Percentiles rank a stretch among this genome's conserved stretches.
Evolutionary conservation across 35 echinoderm and acorn worm genomes (phyloP).

Genomic region (Anneissia japonica): DNA sequence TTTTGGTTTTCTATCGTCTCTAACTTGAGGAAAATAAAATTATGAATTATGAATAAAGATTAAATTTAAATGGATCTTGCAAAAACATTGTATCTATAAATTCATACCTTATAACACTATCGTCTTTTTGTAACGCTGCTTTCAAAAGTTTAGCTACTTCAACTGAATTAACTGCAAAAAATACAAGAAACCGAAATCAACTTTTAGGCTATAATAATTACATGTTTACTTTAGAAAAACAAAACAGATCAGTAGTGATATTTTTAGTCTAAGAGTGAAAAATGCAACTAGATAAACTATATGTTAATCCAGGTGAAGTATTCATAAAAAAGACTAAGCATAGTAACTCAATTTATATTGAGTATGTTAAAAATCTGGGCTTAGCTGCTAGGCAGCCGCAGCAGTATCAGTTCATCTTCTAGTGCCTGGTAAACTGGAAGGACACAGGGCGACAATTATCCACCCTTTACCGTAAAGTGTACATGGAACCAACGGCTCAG

Average conservation of each 20-base stretch:
- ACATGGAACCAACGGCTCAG: too few relatives aligned
- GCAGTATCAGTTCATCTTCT: too few relatives aligned
- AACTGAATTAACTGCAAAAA: conserved; percentile 69
- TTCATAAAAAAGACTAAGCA: not conserved
- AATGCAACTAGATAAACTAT: not conserved
- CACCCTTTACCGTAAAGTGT: too few relatives aligned
- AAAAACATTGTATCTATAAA: not conserved
- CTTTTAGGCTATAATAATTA: not conserved
- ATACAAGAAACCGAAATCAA: conserved; percentile 3
- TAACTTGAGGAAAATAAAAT: not conserved
- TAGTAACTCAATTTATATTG: too few relatives aligned
- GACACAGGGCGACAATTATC: too few relatives aligned
- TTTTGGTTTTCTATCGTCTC: not conserved
- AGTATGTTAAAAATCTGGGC: too few relatives aligned
- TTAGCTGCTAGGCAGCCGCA: too few relatives aligned
- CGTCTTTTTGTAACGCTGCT: conserved; percentile 72
- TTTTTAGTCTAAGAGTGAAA: not conserved
- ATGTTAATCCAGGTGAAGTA: not conserved
- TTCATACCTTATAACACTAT: conserved; percentile 70
- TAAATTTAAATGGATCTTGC: not conserved
- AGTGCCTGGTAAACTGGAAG: too few relatives aligned
- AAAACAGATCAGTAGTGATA: not conserved
- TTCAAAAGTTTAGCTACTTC: conserved; percentile 69
- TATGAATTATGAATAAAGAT: not conserved
- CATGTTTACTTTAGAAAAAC: not conserved